These are phyloP conservation scores for Psittacula derbiana DNA, from an alignment of 2,797 vertebrate species.

Conservation along the genomic window DNA sequence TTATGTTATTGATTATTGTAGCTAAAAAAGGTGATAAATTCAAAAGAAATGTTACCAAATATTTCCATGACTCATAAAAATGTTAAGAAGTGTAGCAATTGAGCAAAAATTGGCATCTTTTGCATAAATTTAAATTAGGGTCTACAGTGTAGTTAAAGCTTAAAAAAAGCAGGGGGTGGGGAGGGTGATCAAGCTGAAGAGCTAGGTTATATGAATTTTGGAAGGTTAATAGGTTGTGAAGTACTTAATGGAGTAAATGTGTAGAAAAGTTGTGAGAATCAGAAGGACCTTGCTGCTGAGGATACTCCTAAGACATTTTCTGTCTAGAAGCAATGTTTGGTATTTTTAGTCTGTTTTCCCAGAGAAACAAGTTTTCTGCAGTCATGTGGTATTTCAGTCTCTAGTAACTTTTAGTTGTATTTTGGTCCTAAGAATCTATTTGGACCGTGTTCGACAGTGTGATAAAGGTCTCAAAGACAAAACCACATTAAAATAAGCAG, in stretches of 20 bases:
- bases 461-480: background rate
- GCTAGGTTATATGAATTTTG: background rate
- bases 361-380: background rate
- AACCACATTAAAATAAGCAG: background rate
- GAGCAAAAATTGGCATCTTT: background rate
- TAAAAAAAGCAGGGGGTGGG: accelerated
- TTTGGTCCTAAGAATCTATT: background rate
- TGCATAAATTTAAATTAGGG: background rate
- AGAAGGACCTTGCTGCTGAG: background rate
- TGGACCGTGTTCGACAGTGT: background rate
- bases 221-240: background rate
- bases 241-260: background rate
- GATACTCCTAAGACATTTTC: background rate
- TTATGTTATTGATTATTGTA: background rate
- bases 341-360: background rate
- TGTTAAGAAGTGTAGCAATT: background rate
- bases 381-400: background rate
- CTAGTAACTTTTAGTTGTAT: background rate
- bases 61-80: background rate
- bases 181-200: background rate
- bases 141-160: background rate
- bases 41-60: background rate
- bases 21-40: background rate
- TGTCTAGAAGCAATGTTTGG: background rate
- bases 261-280: background rate